Base-by-base conservation (phyloP, 1,140 invertebrate genomes). In the Vollenhovia emeryi region DNA sequence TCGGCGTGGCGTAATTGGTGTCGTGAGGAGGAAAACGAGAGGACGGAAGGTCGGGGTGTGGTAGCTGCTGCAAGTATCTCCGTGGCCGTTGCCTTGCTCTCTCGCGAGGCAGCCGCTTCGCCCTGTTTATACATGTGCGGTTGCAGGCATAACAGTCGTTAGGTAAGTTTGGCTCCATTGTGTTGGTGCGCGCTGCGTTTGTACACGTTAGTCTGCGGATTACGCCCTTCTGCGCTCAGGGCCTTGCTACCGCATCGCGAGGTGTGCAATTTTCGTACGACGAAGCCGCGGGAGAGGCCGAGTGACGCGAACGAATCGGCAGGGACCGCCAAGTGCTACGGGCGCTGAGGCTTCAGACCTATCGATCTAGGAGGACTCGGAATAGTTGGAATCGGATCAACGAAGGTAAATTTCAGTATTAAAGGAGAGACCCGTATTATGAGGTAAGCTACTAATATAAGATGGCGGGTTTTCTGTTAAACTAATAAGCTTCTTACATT, bases 91-190 rank as follows among this genome's bases (percentile, higher is more conserved):
- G n/a, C n/a, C n/a, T n/a, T n/a, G n/a, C n/a, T n/a, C 80, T 9
- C 27, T 79, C 82, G 79, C 73, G 87, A 89, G 79, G 85, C 85
- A 90, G 83, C 87, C 89, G 84, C 68, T 43, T 73, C 9, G 3
- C 79, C 68, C 57, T 82, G 86, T 91, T 89, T 91, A 90, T 89
- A 86, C 87, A 84, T 79, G 82, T 89, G 87, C 69, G 86, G 82
- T 80, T 43, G 59, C 86, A 48, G 40, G 13, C 78, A 57, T 60
- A 85, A 85, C 87, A 75, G 86, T 85, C 73, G 57, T 50, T 71
- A 71, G 52, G 66, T 59, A 59, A 82, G 66, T 82, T 82, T 57
- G 59, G 21, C 33, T 69, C 48, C 36, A 52, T 69, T 57, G 66
- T 50, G 36, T 57, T 36, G 13, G 24, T 73, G 66, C 50, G 21